Evolutionary conservation across 2,888 invertebrate genomes (phyloP), one percentile per base, ranked within the genome.

Genomic region (Calameuta filiformis): DNA sequence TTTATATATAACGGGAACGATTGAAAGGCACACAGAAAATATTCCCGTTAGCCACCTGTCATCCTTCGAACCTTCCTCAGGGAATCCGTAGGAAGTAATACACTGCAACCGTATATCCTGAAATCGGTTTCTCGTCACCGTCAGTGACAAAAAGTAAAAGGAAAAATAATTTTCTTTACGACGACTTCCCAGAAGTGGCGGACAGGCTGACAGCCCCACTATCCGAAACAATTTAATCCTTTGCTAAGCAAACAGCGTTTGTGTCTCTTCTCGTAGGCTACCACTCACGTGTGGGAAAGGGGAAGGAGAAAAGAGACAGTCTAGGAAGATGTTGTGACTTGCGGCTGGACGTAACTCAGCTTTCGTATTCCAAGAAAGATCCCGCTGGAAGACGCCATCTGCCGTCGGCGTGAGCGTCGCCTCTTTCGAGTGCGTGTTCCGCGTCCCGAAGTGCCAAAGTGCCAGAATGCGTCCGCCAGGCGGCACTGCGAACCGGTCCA

Each of bases 391-490:
- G 82, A 83, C 81, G 83, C 81, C 82, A 81, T 83, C 85, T 81
- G 79, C 76, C 78, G 75, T 56, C 71, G 71, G 33, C 31, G 31
- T 12, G 11, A 34, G 71, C 31, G 71, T 71, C 31, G 71, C 1
- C 12, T 15, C 12, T 23, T 23, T 23, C 12, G 77, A 71, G 69
- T 79, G 80, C 84, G 84, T 84, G 85, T 84, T 79, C 81, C 79
- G 84, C 84, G 86, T 87, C 81, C 84, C 81, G 81, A 83, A 85
- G 68, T 78, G 77, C 84, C 81, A 80, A 83, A 85, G 68, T 79
- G 77, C 83, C 81, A 79, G 84, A 84, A 40, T 77, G 77, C 56
- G 56, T 56, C 56, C 56, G 1, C 15, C 40, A 15, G 15, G 12
- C 40, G 40, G 40, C 40, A 37, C 15, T 40, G 37, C 3, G 15